Percentiles rank a stretch among this genome's conserved stretches.
Evolutionary conservation across 2,113 vertebrate genomes (phyloP).

Genomic region (Galbula dea): DNA sequence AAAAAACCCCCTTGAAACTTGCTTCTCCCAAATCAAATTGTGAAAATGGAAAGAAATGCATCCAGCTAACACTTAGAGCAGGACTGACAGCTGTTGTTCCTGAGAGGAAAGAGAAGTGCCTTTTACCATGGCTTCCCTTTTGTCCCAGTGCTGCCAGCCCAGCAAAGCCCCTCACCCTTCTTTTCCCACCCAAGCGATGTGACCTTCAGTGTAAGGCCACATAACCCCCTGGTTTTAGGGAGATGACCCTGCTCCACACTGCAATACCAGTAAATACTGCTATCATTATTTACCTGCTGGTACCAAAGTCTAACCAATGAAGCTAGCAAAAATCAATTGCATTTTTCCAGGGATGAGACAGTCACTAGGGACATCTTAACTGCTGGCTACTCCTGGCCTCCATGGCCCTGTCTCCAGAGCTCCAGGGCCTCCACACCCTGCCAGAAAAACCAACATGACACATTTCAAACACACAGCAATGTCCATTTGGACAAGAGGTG

Average conservation of each 20-base stretch:
- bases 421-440: background rate
- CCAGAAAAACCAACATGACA: fast-evolving
- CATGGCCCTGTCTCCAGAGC: fast-evolving
- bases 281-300: conserved; percentile 1
- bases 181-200: fast-evolving
- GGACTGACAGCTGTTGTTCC: fast-evolving
- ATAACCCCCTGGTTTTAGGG: background rate
- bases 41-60: background rate
- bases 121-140: background rate
- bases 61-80: fast-evolving
- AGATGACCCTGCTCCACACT: background rate
- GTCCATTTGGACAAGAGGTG: fast-evolving
- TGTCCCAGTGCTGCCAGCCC: background rate
- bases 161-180: fast-evolving
- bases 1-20: fast-evolving
- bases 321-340: background rate
- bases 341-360: background rate
- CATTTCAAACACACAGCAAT: fast-evolving
- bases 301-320: background rate
- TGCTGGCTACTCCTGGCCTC: background rate
- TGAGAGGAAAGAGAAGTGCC: fast-evolving
- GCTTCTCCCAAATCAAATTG: fast-evolving
- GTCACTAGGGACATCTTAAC: background rate
- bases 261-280: background rate
- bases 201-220: background rate